Conservation (phyloP, 2,888 invertebrate species). For the Eupeodes luniger region DNA sequence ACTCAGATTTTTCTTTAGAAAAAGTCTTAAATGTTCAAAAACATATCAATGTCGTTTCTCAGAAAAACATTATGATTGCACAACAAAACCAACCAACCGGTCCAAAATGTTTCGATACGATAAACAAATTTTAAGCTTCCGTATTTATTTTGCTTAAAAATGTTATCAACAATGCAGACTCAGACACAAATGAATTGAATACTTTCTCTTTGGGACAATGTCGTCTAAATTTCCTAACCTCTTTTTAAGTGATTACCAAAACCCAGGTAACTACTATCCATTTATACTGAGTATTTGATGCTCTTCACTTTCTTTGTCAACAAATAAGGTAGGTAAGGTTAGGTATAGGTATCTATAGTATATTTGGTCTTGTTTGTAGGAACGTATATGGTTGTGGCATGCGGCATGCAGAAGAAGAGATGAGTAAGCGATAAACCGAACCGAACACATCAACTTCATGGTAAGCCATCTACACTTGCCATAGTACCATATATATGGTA, state of each 20-base stretch:
- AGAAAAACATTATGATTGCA: background rate
- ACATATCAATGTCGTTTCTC: background rate
- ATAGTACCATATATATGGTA: background rate
- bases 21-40: too few species aligned
- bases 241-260: slow-evolving; percentile 62
- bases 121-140: slow-evolving; percentile 35
- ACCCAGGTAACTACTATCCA: slow-evolving; percentile 50
- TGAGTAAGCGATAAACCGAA: slow-evolving; percentile 70
- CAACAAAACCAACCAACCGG: background rate
- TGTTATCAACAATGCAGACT: background rate
- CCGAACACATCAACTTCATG: slow-evolving; percentile 67
- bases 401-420: slow-evolving; percentile 4
- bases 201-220: slow-evolving; percentile 21
- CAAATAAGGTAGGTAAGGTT: background rate
- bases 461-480: slow-evolving; percentile 37
- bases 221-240: slow-evolving; percentile 28
- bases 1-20: too few species aligned
- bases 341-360: slow-evolving; percentile 12
- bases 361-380: background rate
- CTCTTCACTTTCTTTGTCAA: slow-evolving; percentile 54
- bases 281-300: slow-evolving; percentile 30
- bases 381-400: too few species aligned
- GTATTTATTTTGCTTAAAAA: slow-evolving; percentile 5
- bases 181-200: background rate
- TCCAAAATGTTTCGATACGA: background rate